These are phyloP conservation scores for Chrysomallon squamiferum DNA, from an alignment of 1,140 invertebrate species.

Conservation along the genomic window DNA sequence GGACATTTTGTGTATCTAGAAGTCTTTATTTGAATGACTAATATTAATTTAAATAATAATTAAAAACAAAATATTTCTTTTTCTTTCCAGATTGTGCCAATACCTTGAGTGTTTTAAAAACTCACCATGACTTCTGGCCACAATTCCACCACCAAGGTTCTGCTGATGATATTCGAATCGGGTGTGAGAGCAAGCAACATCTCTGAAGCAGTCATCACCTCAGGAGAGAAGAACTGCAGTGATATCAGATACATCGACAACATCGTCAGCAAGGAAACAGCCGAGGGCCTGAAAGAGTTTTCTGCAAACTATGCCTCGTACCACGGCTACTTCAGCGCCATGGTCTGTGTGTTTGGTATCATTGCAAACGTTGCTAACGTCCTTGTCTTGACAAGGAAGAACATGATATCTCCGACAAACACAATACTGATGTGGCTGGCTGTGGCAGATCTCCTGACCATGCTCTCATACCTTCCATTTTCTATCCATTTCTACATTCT, in stretches of 20 bases:
- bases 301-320: slow-evolving; percentile 57
- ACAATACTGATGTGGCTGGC: slow-evolving; percentile 84
- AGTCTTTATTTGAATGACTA: no score
- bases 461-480: slow-evolving; percentile 87
- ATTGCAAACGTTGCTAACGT: slow-evolving; percentile 90
- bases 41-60: no score
- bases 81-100: no score
- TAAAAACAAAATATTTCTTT: no score
- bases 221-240: background rate
- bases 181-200: background rate
- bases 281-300: slow-evolving; percentile 23
- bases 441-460: slow-evolving; percentile 84
- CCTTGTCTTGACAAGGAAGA: slow-evolving; percentile 84
- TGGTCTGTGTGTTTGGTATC: slow-evolving; percentile 86
- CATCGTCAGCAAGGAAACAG: slow-evolving; percentile 15
- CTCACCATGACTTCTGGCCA: background rate
- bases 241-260: slow-evolving; percentile 16
- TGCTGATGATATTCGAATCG: background rate
- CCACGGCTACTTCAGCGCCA: slow-evolving; percentile 75
- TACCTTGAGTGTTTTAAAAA: no score
- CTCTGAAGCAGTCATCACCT: background rate
- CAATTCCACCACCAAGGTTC: background rate
- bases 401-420: slow-evolving; percentile 85
- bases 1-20: no score
- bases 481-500: slow-evolving; percentile 71